Evolutionary conservation across 37 sponge, comb jelly and placozoan species (phyloP).

Genomic region (Spongia lamella): DNA sequence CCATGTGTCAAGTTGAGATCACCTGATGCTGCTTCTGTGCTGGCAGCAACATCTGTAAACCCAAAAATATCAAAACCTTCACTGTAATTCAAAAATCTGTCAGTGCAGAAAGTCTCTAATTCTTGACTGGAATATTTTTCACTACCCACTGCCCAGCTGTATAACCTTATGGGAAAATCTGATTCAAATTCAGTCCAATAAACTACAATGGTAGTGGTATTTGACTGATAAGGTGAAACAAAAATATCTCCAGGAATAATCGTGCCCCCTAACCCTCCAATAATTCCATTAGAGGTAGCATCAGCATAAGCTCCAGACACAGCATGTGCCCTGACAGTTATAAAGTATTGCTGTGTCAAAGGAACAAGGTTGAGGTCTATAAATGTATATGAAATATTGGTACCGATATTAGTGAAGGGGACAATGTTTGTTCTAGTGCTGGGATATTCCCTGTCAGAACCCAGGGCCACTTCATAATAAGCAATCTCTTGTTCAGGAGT

Average conservation of each 20-base stretch:
- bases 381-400: conserved; percentile 46
- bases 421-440: conserved; percentile 70
- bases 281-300: conserved; percentile 77
- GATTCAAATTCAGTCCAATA: conserved; percentile 78
- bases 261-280: conserved; percentile 32
- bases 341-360: conserved; percentile 44
- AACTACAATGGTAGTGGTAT: conserved; percentile 24
- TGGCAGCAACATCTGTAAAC: conserved; percentile 37
- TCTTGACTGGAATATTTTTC: background rate
- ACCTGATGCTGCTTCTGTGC: conserved; percentile 16
- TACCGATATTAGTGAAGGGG: conserved; percentile 62
- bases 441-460: conserved; percentile 54
- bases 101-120: conserved; percentile 40
- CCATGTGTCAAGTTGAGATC: conserved; percentile 52
- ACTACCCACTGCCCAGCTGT: conserved; percentile 74
- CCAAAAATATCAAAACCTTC: conserved; percentile 48
- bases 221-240: conserved; percentile 47
- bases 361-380: conserved; percentile 57
- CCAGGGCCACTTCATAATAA: conserved; percentile 73
- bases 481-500: conserved; percentile 58
- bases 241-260: conserved; percentile 56
- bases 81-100: conserved; percentile 18
- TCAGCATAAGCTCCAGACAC: conserved; percentile 64
- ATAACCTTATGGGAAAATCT: conserved; percentile 59
- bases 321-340: conserved; percentile 80